Evolutionary conservation across 2,888 invertebrate species (phyloP), one percentile per base, ranked within the genome.

Genomic region (Bedellia somnulentella): DNA sequence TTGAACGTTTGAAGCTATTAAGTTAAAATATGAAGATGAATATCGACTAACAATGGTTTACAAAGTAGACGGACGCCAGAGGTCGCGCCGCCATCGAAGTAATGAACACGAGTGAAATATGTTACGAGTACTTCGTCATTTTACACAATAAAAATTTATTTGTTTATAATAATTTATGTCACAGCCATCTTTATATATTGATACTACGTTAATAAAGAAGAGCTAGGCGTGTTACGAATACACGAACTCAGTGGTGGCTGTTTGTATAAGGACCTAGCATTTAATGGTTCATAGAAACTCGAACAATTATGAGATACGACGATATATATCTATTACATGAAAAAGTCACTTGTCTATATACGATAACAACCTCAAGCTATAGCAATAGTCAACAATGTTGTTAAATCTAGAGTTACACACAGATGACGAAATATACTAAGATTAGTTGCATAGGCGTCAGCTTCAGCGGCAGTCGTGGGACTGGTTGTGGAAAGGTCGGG

Each of bases 181-280:
- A 75, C 75, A 75, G 75, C 75, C 75, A 75, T 75, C 75, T 71
- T 73, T 75, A 73, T 64, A 71, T 71, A 73, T 71, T 73, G 75
- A 71, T 67, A 66, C 73, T 73, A 75, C 73, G 42, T 66, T 71
- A 68, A 64, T 68, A 66, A 57, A 68, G 64, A 71, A 57, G 66
- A 70, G 62, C 68, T 67, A 68, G 68, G 45, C 58, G 60, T 56
- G 58, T 62, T 67, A 56, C 63, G 60, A 59, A 63, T 64, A 70
- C 67, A 58, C 32, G 29, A 24, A 8, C 14, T 17, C 52, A 45
- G 60, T 60, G 70, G 71, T 68, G 66, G 73, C 71, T 60, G 64
- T 63, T 67, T 70, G 70, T 53, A 73, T 64, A 70, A 67, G 57
- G 62, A 52, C 55, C 73, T 75, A 73, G 73, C 71, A 11, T 18